These are phyloP conservation scores for Brachyhypopomus occidentalis DNA, from an alignment of 2,113 vertebrate genomes.

Conservation along the genomic window DNA sequence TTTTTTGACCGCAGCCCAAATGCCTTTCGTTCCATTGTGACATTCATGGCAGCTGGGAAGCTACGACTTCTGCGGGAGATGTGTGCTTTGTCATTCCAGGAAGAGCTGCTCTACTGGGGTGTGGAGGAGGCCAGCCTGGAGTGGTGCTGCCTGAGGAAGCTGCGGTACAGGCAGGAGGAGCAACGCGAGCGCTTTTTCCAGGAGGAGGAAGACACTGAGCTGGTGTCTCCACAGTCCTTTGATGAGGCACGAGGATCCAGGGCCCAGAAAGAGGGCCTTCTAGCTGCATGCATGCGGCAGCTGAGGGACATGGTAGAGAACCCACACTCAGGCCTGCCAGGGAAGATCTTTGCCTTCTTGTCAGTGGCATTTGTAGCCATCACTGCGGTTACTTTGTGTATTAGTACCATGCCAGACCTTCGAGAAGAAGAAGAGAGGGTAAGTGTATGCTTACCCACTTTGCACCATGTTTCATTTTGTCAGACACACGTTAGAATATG, in stretches of 20 bases:
- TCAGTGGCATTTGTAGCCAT: constrained; percentile 92
- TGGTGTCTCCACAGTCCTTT: constrained; percentile 61
- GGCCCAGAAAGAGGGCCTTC: constrained; percentile 65
- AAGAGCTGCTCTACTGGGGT: constrained; percentile 96
- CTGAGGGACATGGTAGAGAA: constrained; percentile 95
- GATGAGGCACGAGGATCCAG: constrained; percentile 63
- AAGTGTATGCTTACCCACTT: constrained; percentile 63
- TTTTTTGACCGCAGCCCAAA: constrained; percentile 96
- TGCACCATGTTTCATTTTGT: background rate
- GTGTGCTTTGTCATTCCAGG: constrained; percentile 93
- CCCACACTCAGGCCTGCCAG: constrained; percentile 89
- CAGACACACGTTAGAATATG: background rate
- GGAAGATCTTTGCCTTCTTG: constrained; percentile 94
- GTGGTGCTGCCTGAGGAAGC: constrained; percentile 90
- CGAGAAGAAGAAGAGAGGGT: constrained; percentile 93
- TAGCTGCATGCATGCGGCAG: constrained; percentile 76
- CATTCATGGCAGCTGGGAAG: constrained; percentile 90
- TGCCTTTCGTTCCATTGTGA: constrained; percentile 92
- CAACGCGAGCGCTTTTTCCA: constrained; percentile 79
- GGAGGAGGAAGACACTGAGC: constrained; percentile 73
- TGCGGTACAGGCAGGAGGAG: constrained; percentile 87
- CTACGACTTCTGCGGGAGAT: constrained; percentile 90
- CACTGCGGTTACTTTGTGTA: constrained; percentile 91
- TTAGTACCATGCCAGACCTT: constrained; percentile 97
- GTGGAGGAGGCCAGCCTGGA: constrained; percentile 90